Conservation (phyloP, 1,140 invertebrate genomes). For the Neuroterus valhalla region DNA sequence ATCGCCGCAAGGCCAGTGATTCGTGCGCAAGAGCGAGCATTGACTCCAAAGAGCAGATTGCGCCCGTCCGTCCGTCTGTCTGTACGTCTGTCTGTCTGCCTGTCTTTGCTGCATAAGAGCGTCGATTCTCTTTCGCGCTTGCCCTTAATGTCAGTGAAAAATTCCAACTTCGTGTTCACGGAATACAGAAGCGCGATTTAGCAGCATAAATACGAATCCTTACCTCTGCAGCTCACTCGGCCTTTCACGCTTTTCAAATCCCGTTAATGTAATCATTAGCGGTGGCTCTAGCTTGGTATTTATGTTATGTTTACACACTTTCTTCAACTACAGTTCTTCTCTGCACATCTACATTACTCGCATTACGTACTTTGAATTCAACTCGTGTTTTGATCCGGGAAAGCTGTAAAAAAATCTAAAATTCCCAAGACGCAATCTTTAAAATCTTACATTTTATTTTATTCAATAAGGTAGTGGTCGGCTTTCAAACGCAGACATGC, state of each 20-base stretch:
- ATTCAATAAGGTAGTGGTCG: too few species aligned
- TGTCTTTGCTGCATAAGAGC: slow-evolving; percentile 39
- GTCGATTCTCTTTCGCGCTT: slow-evolving; percentile 51
- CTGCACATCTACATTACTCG: too few species aligned
- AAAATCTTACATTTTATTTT: too few species aligned
- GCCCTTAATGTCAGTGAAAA: slow-evolving; percentile 54
- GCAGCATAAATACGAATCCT: slow-evolving; percentile 20
- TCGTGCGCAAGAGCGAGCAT: slow-evolving; percentile 42
- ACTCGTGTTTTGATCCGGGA: too few species aligned
- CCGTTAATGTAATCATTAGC: slow-evolving; percentile 29
- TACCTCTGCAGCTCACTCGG: background rate
- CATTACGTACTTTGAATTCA: too few species aligned
- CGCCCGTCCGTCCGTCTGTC: slow-evolving; percentile 10
- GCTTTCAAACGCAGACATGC: too few species aligned
- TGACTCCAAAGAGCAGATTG: slow-evolving; percentile 29
- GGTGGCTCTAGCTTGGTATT: background rate
- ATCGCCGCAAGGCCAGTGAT: slow-evolving; percentile 48
- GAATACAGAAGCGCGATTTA: slow-evolving; percentile 25
- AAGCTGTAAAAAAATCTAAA: too few species aligned
- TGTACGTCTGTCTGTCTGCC: slow-evolving; percentile 48
- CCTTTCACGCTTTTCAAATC: slow-evolving; percentile 29
- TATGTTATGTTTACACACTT: background rate
- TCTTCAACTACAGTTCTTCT: too few species aligned
- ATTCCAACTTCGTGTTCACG: slow-evolving; percentile 36
- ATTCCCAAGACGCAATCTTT: too few species aligned